A percentile compares a stretch with the other conserved stretches of the same genome.
These are phyloP conservation scores for Operophtera brumata DNA, from an alignment of 2,888 invertebrate species.

Conservation along the genomic window DNA sequence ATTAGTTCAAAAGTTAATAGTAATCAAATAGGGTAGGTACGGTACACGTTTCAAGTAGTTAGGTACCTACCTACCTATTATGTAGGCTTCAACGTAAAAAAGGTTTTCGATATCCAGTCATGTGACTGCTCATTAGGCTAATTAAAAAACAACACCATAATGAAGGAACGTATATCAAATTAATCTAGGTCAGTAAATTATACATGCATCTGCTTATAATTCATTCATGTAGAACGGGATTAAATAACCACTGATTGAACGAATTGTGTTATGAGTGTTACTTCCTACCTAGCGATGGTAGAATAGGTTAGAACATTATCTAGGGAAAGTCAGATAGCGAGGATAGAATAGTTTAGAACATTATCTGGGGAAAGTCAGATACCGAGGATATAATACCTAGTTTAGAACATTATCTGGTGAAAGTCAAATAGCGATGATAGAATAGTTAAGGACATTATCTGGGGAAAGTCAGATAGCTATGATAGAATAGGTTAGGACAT, in stretches of 20 bases:
- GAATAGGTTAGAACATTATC: no score
- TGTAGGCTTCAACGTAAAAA: no score
- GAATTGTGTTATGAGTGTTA: conserved; percentile 5
- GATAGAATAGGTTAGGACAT: no score
- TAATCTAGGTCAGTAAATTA: conserved; percentile 20
- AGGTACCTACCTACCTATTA: no score
- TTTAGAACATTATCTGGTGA: no score
- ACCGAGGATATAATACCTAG: not conserved
- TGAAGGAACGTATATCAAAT: not conserved
- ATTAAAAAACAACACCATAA: conserved; percentile 2
- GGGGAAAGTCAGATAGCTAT: no score
- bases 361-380: no score
- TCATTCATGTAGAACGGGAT: conserved; percentile 11
- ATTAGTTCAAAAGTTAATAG: not conserved
- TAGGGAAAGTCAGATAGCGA: not conserved
- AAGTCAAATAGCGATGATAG: not conserved
- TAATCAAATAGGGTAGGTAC: no score
- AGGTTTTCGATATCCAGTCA: no score
- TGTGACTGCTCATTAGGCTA: not conserved
- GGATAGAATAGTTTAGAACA: no score
- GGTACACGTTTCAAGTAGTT: no score
- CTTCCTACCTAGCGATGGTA: conserved; percentile 7
- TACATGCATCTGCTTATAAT: conserved; percentile 7
- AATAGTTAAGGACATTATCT: no score
- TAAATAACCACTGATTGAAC: conserved; percentile 3